phyloP scores from a whole-genome alignment of 2,888 invertebrate species.

The Pharmacophagus antenor region DNA sequence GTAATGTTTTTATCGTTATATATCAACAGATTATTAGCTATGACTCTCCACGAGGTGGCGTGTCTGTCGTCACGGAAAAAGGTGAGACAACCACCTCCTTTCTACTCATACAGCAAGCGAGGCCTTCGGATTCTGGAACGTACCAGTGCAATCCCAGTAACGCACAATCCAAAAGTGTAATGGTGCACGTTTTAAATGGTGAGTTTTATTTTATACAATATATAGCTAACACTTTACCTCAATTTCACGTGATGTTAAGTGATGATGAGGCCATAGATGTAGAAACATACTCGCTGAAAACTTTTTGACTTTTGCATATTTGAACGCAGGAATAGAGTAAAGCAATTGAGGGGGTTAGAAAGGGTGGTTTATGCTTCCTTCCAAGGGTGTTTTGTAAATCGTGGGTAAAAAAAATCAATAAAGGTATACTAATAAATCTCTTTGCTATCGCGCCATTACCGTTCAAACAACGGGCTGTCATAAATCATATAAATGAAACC shows the following conservation, averaged over 20 bases:
- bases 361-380: too few species aligned
- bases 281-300: too few species aligned
- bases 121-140: slow-evolving; percentile 92
- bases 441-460: slow-evolving; percentile 52
- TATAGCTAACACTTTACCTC: too few species aligned
- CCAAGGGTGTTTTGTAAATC: neutral
- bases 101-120: slow-evolving; percentile 92
- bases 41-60: slow-evolving; percentile 94
- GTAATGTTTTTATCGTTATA: slow-evolving; percentile 26
- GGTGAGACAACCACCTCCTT: slow-evolving; percentile 95
- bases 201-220: too few species aligned
- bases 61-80: slow-evolving; percentile 94
- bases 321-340: too few species aligned
- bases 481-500: slow-evolving; percentile 63
- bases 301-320: too few species aligned
- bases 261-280: too few species aligned
- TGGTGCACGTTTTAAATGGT: slow-evolving; percentile 96
- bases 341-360: too few species aligned
- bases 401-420: slow-evolving; percentile 3
- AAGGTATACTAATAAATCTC: slow-evolving; percentile 30
- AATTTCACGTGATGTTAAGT: too few species aligned
- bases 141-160: slow-evolving; percentile 97
- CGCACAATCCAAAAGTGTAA: slow-evolving; percentile 93
- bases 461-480: slow-evolving; percentile 57
- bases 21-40: slow-evolving; percentile 92